phyloP scores from a whole-genome alignment of 2,797 vertebrate species.

The Lates japonicus region DNA sequence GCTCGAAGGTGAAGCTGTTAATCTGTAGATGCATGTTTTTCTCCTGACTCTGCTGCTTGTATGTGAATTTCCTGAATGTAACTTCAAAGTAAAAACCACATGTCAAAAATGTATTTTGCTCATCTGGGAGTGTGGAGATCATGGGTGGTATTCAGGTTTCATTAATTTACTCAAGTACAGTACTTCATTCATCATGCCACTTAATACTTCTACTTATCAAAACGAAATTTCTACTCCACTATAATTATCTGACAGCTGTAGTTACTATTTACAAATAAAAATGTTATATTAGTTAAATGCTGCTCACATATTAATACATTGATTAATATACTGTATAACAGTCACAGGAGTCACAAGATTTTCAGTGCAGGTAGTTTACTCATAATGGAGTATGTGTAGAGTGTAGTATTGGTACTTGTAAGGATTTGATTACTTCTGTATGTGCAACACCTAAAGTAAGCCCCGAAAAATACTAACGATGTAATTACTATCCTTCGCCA shows the following conservation, averaged over 20 bases:
- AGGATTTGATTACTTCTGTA: neutral
- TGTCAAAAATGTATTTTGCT: neutral
- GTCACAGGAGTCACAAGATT: neutral
- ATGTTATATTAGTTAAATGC: too few relatives aligned
- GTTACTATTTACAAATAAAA: neutral
- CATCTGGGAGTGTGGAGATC: too few relatives aligned
- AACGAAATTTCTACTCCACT: neutral
- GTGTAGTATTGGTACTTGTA: neutral
- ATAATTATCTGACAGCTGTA: neutral
- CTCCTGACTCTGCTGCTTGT: neutral
- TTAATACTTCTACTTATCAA: neutral
- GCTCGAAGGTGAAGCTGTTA: neutral
- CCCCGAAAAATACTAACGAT: accelerated
- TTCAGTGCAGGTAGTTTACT: neutral
- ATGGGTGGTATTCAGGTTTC: accelerated
- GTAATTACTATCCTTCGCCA: neutral
- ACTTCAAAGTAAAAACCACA: neutral
- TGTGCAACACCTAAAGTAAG: neutral
- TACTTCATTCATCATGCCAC: neutral
- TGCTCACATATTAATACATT: too few relatives aligned
- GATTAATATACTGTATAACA: too few relatives aligned
- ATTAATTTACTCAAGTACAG: neutral
- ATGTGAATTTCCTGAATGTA: slow-evolving; percentile 5
- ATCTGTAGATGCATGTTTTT: slow-evolving; percentile 2
- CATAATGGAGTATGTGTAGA: neutral